phyloP scores from a whole-genome alignment of 2,797 vertebrate genomes.

The Hydrocynus forskahlii region DNA sequence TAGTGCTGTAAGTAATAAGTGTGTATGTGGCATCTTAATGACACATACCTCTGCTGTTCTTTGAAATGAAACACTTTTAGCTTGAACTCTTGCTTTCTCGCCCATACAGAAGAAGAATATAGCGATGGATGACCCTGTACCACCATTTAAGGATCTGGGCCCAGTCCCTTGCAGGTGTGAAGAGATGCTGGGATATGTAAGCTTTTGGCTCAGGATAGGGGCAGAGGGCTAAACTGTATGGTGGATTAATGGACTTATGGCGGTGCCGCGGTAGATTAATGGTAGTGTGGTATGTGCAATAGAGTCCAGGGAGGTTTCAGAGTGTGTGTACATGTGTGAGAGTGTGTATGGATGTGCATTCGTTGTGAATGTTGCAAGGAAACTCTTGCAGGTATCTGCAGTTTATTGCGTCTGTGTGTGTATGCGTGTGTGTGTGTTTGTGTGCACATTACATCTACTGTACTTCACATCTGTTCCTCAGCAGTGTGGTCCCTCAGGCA shows the following conservation, averaged over 20 bases:
- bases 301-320: slow-evolving; percentile 28
- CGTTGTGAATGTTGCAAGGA: too few species aligned
- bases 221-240: slow-evolving; percentile 23
- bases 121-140: slow-evolving; percentile 30
- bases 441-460: background rate
- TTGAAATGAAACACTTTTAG: slow-evolving; percentile 19
- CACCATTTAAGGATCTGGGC: slow-evolving; percentile 38
- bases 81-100: background rate
- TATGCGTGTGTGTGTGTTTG: background rate
- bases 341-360: too few species aligned
- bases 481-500: slow-evolving; percentile 2
- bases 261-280: slow-evolving; percentile 41
- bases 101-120: slow-evolving; percentile 10
- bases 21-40: background rate
- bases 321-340: background rate
- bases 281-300: slow-evolving; percentile 16
- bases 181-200: slow-evolving; percentile 32
- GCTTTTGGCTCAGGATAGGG: slow-evolving; percentile 40
- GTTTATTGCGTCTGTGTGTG: too few species aligned
- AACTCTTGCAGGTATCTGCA: too few species aligned
- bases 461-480: slow-evolving; percentile 45
- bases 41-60: background rate
- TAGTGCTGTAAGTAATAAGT: slow-evolving; percentile 22
- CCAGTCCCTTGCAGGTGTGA: slow-evolving; percentile 55
- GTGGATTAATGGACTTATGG: slow-evolving; percentile 24